Percentiles rank a stretch among this genome's conserved stretches.
Conservation (phyloP, 2,113 vertebrate species). For the Apistogramma diplotaenia region DNA sequence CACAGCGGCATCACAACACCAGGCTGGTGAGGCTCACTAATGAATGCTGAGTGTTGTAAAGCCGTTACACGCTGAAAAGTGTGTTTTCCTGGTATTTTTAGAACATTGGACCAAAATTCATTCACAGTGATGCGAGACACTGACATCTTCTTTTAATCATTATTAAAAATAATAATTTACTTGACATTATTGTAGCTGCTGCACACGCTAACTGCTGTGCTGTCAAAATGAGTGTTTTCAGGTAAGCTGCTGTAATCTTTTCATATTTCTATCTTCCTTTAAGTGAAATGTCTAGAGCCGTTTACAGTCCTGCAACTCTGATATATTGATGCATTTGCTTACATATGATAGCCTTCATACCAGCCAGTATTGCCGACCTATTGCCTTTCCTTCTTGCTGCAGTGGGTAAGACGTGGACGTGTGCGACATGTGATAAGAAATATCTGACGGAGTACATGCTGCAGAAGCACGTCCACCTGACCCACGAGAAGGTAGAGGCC, state of each 20-base stretch:
- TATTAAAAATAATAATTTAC: neutral
- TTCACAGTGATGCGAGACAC: neutral
- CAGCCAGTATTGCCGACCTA: fast-evolving
- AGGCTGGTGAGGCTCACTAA: neutral
- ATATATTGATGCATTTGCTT: neutral
- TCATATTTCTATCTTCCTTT: too few relatives aligned
- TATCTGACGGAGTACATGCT: conserved; percentile 99
- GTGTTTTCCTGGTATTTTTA: neutral
- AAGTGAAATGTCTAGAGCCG: fast-evolving
- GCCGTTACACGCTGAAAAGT: neutral
- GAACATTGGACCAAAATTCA: neutral
- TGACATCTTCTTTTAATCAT: neutral
- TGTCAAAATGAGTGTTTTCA: too few relatives aligned
- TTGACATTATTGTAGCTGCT: neutral
- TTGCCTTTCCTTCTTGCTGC: neutral
- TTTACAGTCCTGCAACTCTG: neutral
- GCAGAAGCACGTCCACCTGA: conserved; percentile 97
- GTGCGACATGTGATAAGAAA: conserved; percentile 93
- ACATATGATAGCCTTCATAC: fast-evolving
- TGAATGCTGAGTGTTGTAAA: neutral
- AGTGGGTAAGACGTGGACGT: conserved; percentile 98
- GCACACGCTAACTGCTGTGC: too few relatives aligned
- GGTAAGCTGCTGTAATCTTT: too few relatives aligned
- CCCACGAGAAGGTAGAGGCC: conserved; percentile 96
- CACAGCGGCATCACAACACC: neutral